Base-by-base conservation (phyloP, 2,113 vertebrate species). In the Colossoma macropomum region DNA sequence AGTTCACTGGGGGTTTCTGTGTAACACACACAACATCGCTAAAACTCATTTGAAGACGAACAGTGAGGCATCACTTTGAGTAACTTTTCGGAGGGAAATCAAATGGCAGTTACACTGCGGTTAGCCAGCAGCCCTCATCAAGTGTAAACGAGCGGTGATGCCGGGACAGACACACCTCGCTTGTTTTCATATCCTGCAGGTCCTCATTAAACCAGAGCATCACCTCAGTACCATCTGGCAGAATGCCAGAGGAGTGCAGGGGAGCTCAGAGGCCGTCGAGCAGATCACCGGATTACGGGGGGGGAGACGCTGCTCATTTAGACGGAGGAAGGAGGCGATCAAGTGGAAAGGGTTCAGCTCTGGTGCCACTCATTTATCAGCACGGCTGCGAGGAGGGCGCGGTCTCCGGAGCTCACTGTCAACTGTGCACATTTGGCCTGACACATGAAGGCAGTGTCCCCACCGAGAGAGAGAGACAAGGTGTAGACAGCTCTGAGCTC, bases 271-370 rank as follows among this genome's bases (percentile, higher is more conserved):
- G 56, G 32, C 77, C 71, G 77, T 86, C 85, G 81, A 79, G 87
- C 86, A 89, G 86, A 91, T 91, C 88, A 89, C 45, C 45, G 86
- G 62, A 77, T 82, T 77, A 81, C 73, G n/a, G 12, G 38, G 48
- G 80, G 80, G 66, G 82, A 4, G 21, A 41, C 27, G 27, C n/a
- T 50, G 59, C 72, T 80, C 63, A 76, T 85, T 85, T 70, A 62
- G 21, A 80, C 25, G 28, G 19, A 60, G 56, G 69, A 78, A 69
- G 17, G 69, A 17, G 28, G 63, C 68, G 41, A 54, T 52, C 71
- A 70, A 56, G 73, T 66, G 68, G 69, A 70, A 73, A 86, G 73
- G 85, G 54, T 66, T 84, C 73, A 72, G 59, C 77, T 71, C 28
- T 54, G 17, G 56, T 86, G 77, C 78, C 81, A 73, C 66, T 73